phyloP scores from a whole-genome alignment of 1,140 invertebrate genomes.

The Diuraphis noxia region DNA sequence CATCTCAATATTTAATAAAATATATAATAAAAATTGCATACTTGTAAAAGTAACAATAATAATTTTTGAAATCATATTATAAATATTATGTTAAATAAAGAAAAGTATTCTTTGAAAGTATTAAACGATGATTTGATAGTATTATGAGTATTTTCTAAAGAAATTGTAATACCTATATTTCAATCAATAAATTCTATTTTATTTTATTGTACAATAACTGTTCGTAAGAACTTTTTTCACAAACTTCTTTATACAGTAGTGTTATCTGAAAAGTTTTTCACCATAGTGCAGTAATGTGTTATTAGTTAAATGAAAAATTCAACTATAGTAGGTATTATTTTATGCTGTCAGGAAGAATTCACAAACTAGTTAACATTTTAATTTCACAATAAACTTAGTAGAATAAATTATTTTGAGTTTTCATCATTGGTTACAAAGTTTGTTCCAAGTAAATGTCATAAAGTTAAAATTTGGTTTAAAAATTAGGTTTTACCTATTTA shows the following conservation, averaged over 20 bases:
- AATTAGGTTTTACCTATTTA: conserved; percentile 2
- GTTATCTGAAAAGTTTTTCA: background rate
- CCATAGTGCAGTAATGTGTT: background rate
- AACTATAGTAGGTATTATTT: background rate
- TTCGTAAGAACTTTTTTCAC: background rate
- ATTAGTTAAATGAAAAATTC: background rate
- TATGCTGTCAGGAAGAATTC: background rate
- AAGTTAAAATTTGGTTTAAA: background rate
- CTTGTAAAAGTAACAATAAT: background rate
- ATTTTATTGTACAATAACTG: background rate
- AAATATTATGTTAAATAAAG: background rate
- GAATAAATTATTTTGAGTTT: conserved; percentile 2
- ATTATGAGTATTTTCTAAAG: background rate
- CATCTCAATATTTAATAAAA: background rate
- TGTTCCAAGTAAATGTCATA: background rate
- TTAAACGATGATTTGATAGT: background rate
- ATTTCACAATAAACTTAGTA: background rate
- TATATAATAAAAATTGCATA: background rate
- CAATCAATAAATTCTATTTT: background rate
- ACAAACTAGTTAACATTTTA: background rate
- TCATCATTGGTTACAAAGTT: background rate
- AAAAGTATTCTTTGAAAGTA: background rate
- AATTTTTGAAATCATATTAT: background rate
- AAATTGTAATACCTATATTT: background rate
- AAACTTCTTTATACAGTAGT: background rate